Conservation (phyloP, 1,140 invertebrate species). For the Ganaspis sp. region DNA sequence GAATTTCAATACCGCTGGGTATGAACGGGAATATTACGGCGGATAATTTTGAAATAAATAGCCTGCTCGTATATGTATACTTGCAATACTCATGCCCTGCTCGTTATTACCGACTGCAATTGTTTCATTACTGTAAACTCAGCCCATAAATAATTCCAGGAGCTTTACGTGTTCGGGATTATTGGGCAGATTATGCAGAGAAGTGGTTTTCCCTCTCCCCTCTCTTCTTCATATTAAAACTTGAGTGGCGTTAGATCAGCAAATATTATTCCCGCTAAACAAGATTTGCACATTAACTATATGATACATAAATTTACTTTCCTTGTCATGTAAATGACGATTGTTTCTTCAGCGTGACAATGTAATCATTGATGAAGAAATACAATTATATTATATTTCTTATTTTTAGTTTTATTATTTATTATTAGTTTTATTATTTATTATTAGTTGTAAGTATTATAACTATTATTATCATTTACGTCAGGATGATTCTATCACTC, state of each 20-base stretch:
- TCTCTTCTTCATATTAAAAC: conserved; percentile 16
- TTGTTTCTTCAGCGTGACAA: not conserved
- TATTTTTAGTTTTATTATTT: no score
- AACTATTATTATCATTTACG: no score
- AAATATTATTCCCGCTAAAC: conserved; percentile 7
- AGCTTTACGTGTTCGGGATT: conserved; percentile 26
- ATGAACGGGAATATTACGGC: conserved; percentile 6
- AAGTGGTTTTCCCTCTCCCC: not conserved
- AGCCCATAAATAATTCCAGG: conserved; percentile 19
- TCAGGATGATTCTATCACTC: no score
- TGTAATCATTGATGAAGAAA: not conserved
- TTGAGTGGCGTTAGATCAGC: conserved; percentile 27
- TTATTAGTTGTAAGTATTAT: no score
- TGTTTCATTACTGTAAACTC: conserved; percentile 21
- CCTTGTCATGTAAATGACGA: not conserved
- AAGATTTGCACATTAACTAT: conserved; percentile 20
- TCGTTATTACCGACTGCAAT: conserved; percentile 18
- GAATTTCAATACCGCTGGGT: not conserved
- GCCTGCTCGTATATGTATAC: not conserved
- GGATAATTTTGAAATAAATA: conserved; percentile 21
- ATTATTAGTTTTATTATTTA: no score
- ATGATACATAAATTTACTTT: conserved; percentile 3
- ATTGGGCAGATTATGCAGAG: conserved; percentile 26
- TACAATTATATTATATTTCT: no score
- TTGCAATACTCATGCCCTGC: conserved; percentile 11